Evolutionary conservation across 2,113 vertebrate species (phyloP), one percentile per base, ranked within the genome.

Genomic region (Suricata suricatta): DNA sequence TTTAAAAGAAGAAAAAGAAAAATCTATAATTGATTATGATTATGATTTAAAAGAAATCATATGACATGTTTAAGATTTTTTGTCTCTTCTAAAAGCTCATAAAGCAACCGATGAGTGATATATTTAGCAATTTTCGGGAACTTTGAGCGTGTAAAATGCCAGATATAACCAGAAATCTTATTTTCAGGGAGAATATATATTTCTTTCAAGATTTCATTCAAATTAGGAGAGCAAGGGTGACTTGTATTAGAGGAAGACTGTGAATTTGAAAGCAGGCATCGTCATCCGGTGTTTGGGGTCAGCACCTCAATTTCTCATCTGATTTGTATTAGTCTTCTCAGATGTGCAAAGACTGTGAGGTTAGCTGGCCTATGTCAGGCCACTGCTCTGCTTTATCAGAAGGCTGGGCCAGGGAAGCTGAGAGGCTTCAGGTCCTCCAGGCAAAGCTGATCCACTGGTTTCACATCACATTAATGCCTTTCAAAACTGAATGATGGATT

Each of bases 161-260:
- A 96, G 97, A 83, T 93, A 60, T 88, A 95, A 88, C 87, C 54
- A 92, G 93, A 97, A 93, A 97, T 88, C 86, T 95, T 87, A 94
- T 98, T 97, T 97, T 97, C 88, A 69, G 25, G 54, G 57, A 82
- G n/a, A 93, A 96, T 88, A 96, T 86, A 82, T 83, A 92, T 97
- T 93, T 97, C 86, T 92, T 96, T 89, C 54, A 97, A 86, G 77
- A 95, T 98, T 96, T 88, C 79, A 98, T 96, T 98, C 98, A 96
- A 96, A 96, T 96, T 93, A 96, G 60, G 66, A 27, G 31, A 95
- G 80, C 90, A 95, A 90, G 41, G 68, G 77, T 96, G 95, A 88
- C 76, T 71, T 96, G 72, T 84, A 90, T 97, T 95, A 87, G 85
- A 93, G 88, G 90, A 95, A 97, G 87, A 92, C 57, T 71, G 77